These are phyloP conservation scores for Sciurus carolinensis DNA, from an alignment of 2,797 vertebrate genomes.

Conservation along the genomic window DNA sequence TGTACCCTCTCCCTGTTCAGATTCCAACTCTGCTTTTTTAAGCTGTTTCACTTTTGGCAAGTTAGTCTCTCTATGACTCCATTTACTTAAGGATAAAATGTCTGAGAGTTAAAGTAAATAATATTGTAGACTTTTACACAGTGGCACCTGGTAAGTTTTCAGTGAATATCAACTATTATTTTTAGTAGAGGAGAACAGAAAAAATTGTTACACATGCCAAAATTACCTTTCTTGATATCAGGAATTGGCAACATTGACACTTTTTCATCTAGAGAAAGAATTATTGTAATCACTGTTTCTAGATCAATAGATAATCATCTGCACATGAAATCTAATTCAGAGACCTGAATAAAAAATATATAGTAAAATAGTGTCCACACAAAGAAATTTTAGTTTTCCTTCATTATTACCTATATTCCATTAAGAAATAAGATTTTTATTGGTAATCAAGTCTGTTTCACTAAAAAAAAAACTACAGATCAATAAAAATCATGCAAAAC, in stretches of 20 bases:
- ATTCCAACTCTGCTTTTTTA: background rate
- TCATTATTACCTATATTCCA: background rate
- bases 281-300: background rate
- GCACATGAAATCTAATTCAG: background rate
- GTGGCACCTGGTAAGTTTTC: background rate
- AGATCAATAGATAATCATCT: background rate
- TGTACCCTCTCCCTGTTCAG: background rate
- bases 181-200: background rate
- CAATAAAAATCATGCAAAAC: background rate
- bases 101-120: conserved; percentile 33
- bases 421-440: conserved; percentile 36
- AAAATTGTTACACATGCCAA: background rate
- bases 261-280: conserved; percentile 39
- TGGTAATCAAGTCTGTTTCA: background rate
- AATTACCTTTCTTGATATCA: background rate
- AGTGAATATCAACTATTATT: conserved; percentile 1
- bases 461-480: background rate
- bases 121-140: background rate
- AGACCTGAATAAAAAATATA: background rate
- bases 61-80: background rate
- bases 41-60: background rate
- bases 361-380: background rate
- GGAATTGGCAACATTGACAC: background rate
- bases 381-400: conserved; percentile 4
- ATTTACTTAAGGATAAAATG: conserved; percentile 14